Conservation (phyloP, 2,797 vertebrate species). For the Phoebastria nigripes region DNA sequence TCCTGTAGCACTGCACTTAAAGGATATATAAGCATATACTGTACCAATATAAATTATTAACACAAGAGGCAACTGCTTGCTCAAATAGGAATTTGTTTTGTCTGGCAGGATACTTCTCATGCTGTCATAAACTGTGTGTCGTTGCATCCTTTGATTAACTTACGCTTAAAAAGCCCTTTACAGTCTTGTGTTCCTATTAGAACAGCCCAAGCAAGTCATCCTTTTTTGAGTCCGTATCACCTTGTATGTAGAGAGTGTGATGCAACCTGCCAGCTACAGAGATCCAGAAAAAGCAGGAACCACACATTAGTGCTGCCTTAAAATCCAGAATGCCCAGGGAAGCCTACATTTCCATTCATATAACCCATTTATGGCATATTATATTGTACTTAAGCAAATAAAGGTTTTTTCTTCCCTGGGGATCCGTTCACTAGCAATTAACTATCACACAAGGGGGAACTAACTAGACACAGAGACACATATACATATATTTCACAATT, state of each 20-base stretch:
- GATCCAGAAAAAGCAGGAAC: not conserved
- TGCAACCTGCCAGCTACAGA: not conserved
- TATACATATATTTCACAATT: not conserved
- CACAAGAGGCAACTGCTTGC: not conserved
- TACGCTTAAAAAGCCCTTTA: not conserved
- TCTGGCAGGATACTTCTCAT: not conserved
- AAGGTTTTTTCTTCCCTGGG: constrained; percentile 4
- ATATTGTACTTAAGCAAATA: constrained; percentile 38
- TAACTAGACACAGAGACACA: not conserved
- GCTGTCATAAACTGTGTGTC: not conserved
- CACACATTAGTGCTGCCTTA: not conserved
- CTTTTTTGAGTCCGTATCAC: not conserved
- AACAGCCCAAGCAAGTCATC: not conserved
- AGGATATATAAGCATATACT: not conserved
- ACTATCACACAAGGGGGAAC: not conserved
- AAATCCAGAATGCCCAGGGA: not conserved
- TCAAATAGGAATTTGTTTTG: not conserved
- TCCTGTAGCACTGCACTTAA: not conserved
- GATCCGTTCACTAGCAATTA: constrained; percentile 37
- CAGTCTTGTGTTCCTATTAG: not conserved
- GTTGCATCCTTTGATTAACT: not conserved
- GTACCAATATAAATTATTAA: not conserved
- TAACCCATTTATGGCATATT: not conserved
- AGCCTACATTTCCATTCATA: not conserved
- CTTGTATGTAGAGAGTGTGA: not conserved